Percentiles rank a stretch among this genome's conserved stretches.
These are phyloP conservation scores for Geotrupes spiniger DNA, from an alignment of 2,888 invertebrate species.

Conservation along the genomic window DNA sequence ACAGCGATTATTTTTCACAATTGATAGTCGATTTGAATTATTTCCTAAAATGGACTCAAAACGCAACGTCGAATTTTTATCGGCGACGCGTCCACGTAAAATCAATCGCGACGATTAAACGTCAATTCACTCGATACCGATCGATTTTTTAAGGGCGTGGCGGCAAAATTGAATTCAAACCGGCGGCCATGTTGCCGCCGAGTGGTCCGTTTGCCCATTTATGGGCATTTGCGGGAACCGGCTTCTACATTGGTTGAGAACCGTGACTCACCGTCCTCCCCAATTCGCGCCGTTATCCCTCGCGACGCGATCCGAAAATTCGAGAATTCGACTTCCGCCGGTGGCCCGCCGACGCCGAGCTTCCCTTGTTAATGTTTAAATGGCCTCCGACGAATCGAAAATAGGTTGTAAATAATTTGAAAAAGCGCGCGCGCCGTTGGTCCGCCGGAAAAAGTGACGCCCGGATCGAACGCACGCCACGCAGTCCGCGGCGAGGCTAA, in stretches of 20 bases:
- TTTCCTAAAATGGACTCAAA: too few relatives aligned
- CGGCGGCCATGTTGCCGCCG: slow-evolving; percentile 45
- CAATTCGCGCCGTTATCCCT: slow-evolving; percentile 11
- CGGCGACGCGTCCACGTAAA: too few relatives aligned
- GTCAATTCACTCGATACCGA: slow-evolving; percentile 13
- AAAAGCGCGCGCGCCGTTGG: slow-evolving; percentile 36
- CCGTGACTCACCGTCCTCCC: slow-evolving; percentile 31
- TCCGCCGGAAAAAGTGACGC: slow-evolving; percentile 35
- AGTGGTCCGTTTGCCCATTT: slow-evolving; percentile 54
- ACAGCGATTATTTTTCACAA: too few relatives aligned
- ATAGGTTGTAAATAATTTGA: slow-evolving; percentile 29
- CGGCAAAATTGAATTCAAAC: slow-evolving; percentile 45
- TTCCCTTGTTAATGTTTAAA: too few relatives aligned
- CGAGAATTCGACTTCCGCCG: too few relatives aligned
- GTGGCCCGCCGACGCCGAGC: too few relatives aligned
- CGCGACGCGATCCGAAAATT: slow-evolving; percentile 3
- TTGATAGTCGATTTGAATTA: too few relatives aligned
- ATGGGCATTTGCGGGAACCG: slow-evolving; percentile 62
- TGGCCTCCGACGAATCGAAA: neutral
- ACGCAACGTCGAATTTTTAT: too few relatives aligned
- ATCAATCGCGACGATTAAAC: neutral
- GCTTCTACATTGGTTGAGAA: slow-evolving; percentile 56
- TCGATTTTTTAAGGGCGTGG: slow-evolving; percentile 39
- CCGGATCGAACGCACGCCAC: neutral
- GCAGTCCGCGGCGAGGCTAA: too few relatives aligned